Evolutionary conservation across 37 sponge, comb jelly and placozoan genomes (phyloP), one percentile per base, ranked within the genome.

Genomic region (Spongilla lacustris): DNA sequence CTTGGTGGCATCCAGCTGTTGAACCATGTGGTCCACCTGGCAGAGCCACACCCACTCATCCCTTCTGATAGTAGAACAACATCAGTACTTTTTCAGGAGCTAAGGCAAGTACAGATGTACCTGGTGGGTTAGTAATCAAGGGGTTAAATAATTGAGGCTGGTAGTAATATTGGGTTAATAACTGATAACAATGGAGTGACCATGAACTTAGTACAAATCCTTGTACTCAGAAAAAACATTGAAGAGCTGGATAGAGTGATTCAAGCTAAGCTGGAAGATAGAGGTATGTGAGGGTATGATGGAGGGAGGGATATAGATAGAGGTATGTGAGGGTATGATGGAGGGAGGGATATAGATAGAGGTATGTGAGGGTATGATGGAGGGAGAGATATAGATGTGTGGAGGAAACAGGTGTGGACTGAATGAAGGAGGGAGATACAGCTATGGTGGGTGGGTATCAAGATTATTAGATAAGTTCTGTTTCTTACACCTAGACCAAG

Each of bases 161-260:
- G n/a, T n/a, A n/a, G n/a, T n/a, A n/a, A n/a, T n/a, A n/a, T n/a
- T n/a, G n/a, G n/a, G n/a, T n/a, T n/a, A n/a, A n/a, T n/a, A n/a
- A n/a, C n/a, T n/a, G n/a, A n/a, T n/a, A n/a, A n/a, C n/a, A n/a
- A n/a, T n/a, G n/a, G n/a, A n/a, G n/a, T n/a, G n/a, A n/a, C n/a
- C n/a, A n/a, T n/a, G n/a, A n/a, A n/a, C n/a, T n/a, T n/a, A n/a
- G n/a, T n/a, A n/a, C n/a, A n/a, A 58, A 58, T 58, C 58, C 21
- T 76, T 76, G 22, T 41, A 48, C 75, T 27, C 50, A 81, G 88
- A 41, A 83, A 88, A 37, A 68, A 90, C 69, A 75, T 90, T 74
- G n/a, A 29, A 38, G 90, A 90, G 22, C 77, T 90, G 74, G 90
- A 90, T 66, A n/a, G 26, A 21, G 75, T 90, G 37, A 73, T 75